Conservation (phyloP, 35 echinoderm and acorn worm species). For the Anneissia japonica region DNA sequence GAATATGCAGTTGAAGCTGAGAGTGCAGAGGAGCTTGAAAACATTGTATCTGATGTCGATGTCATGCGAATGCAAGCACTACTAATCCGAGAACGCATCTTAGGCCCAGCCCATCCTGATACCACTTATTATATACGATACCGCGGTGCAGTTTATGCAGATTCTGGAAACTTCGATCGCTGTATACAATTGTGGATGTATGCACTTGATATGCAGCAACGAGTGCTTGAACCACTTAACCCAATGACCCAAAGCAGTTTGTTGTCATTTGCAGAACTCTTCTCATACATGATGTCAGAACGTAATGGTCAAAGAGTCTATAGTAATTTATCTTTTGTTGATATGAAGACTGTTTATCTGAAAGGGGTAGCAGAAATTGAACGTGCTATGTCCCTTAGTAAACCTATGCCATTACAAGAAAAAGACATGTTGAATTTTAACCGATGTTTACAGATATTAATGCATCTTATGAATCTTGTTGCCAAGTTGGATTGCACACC, state of each 20-base stretch:
- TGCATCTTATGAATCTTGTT: slow-evolving; percentile 92
- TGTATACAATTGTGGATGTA: slow-evolving; percentile 98
- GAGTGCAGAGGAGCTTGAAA: slow-evolving; percentile 65
- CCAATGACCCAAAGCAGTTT: slow-evolving; percentile 99
- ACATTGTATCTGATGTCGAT: slow-evolving; percentile 87
- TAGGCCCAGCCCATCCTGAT: slow-evolving; percentile 94
- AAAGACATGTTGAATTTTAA: slow-evolving; percentile 85
- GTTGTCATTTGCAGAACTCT: slow-evolving; percentile 93
- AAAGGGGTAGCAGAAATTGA: slow-evolving; percentile 14
- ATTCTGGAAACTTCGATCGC: slow-evolving; percentile 90
- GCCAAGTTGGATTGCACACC: slow-evolving; percentile 48
- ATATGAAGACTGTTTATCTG: background rate
- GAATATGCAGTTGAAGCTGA: slow-evolving; percentile 78
- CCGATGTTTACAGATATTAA: slow-evolving; percentile 72
- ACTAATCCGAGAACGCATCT: slow-evolving; percentile 87
- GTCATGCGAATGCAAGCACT: slow-evolving; percentile 99
- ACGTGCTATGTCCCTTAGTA: background rate
- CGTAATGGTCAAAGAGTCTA: slow-evolving; percentile 65
- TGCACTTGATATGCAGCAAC: slow-evolving; percentile 93
- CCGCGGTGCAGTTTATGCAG: slow-evolving; percentile 91
- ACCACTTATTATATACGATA: slow-evolving; percentile 98
- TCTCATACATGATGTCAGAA: slow-evolving; percentile 94
- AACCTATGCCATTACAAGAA: slow-evolving; percentile 26
- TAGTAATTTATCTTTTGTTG: background rate
- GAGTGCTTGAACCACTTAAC: slow-evolving; percentile 88